Percentiles rank a stretch among this genome's conserved stretches.
Conservation (phyloP, 2,113 vertebrate species). For the Brachyistius frenatus region DNA sequence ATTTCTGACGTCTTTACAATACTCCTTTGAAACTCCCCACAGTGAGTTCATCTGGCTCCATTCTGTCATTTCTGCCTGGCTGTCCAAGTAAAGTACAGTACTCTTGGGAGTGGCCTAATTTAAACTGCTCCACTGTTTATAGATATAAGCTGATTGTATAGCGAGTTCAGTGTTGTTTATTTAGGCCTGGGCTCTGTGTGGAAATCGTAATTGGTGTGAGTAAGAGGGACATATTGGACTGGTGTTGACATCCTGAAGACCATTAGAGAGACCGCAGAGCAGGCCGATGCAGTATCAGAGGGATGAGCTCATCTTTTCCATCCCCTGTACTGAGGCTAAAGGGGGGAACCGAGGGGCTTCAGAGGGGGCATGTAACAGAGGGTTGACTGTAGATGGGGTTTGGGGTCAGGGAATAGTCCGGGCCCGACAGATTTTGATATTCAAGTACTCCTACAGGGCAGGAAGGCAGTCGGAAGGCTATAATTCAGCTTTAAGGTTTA, state of each 20-base stretch:
- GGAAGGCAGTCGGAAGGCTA: not conserved
- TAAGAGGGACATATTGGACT: slow-evolving; percentile 63
- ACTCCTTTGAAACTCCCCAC: slow-evolving; percentile 55
- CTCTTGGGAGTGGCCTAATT: slow-evolving; percentile 68
- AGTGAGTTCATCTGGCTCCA: slow-evolving; percentile 70
- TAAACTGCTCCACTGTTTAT: slow-evolving; percentile 70
- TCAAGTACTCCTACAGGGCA: slow-evolving; percentile 1
- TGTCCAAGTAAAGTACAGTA: slow-evolving; percentile 51
- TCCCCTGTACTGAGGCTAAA: slow-evolving; percentile 16
- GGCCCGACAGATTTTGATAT: slow-evolving; percentile 1
- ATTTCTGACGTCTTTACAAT: slow-evolving; percentile 51
- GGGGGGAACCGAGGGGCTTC: slow-evolving; percentile 15
- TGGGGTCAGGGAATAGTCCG: slow-evolving; percentile 1
- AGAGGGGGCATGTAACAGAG: slow-evolving; percentile 4
- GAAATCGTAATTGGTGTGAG: slow-evolving; percentile 75
- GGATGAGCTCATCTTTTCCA: slow-evolving; percentile 74
- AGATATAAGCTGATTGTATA: slow-evolving; percentile 76
- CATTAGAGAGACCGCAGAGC: slow-evolving; percentile 64
- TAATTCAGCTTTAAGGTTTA: not conserved
- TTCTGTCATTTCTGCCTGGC: slow-evolving; percentile 73
- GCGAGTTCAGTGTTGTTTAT: slow-evolving; percentile 74
- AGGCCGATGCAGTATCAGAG: slow-evolving; percentile 46
- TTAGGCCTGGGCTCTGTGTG: slow-evolving; percentile 67
- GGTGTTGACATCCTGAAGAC: slow-evolving; percentile 69
- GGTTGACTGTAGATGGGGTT: slow-evolving; percentile 20